A percentile compares a stretch with the other conserved stretches of the same genome.
Evolutionary conservation across 2,888 invertebrate genomes (phyloP).

Genomic region (Norana najaformis): DNA sequence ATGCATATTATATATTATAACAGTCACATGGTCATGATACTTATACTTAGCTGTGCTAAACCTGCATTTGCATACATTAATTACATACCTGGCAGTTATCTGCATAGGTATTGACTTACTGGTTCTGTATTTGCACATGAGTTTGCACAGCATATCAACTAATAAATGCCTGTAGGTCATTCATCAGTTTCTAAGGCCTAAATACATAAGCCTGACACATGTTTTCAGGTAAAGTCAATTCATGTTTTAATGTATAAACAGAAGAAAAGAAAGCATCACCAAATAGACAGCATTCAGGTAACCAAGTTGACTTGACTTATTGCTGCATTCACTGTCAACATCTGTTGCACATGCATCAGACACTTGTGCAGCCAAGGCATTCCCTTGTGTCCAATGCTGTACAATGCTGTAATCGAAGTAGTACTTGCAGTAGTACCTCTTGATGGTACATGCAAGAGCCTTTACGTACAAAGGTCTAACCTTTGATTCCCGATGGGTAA

Average conservation of each 20-base stretch:
- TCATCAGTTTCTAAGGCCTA: background rate
- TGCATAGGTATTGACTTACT: too few relatives aligned
- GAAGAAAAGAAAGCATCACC: background rate
- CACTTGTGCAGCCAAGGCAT: background rate
- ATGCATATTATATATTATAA: too few relatives aligned
- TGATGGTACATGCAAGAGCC: slow-evolving; percentile 19
- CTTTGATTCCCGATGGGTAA: background rate
- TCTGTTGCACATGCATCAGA: background rate
- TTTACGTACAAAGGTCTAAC: background rate
- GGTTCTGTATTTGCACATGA: too few relatives aligned
- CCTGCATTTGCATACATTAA: too few relatives aligned
- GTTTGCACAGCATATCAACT: too few relatives aligned
- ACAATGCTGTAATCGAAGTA: too few relatives aligned
- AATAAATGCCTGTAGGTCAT: too few relatives aligned
- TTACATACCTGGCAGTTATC: too few relatives aligned
- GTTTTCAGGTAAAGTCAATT: background rate
- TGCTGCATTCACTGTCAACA: background rate
- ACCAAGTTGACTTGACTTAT: background rate
- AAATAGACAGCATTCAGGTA: background rate
- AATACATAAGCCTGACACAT: background rate
- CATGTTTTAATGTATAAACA: background rate
- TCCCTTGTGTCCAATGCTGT: background rate
- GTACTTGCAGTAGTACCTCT: slow-evolving; percentile 14
- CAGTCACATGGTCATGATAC: too few relatives aligned
- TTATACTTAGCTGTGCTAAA: too few relatives aligned